Conservation (phyloP, 2,113 vertebrate species). For the Grantiella picta region DNA sequence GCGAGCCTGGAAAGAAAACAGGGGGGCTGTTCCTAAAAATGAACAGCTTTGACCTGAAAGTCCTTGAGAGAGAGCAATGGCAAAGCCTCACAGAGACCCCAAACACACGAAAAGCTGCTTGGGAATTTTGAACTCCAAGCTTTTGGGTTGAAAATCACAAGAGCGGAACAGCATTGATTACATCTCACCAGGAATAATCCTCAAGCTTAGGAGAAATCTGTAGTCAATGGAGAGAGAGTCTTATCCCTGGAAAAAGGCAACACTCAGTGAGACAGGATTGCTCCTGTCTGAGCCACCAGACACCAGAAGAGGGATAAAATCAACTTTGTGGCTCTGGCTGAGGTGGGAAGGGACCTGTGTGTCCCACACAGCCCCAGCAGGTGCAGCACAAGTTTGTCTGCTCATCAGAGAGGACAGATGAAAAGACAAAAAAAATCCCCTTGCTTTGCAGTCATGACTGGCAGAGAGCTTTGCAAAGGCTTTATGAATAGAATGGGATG, state of each 20-base stretch:
- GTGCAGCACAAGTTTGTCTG: neutral
- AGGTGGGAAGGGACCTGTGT: neutral
- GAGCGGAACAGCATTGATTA: neutral
- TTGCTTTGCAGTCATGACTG: neutral
- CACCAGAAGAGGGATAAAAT: neutral
- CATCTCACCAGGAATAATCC: neutral
- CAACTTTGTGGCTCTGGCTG: neutral
- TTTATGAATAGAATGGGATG: neutral
- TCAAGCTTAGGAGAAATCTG: neutral
- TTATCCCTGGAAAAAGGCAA: neutral
- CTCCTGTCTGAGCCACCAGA: neutral
- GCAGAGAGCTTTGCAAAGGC: neutral
- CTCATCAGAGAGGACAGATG: neutral
- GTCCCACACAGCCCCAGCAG: neutral
- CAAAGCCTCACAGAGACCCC: neutral
- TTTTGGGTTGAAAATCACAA: neutral
- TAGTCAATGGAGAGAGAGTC: neutral
- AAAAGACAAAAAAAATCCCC: neutral
- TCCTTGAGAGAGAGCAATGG: neutral
- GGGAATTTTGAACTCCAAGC: neutral
- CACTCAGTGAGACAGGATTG: neutral
- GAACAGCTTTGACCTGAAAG: neutral
- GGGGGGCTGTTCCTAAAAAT: neutral
- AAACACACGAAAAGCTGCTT: neutral
- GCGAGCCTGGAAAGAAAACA: neutral